phyloP scores from a whole-genome alignment of 1,140 invertebrate species.

The Drosophila suzukii region DNA sequence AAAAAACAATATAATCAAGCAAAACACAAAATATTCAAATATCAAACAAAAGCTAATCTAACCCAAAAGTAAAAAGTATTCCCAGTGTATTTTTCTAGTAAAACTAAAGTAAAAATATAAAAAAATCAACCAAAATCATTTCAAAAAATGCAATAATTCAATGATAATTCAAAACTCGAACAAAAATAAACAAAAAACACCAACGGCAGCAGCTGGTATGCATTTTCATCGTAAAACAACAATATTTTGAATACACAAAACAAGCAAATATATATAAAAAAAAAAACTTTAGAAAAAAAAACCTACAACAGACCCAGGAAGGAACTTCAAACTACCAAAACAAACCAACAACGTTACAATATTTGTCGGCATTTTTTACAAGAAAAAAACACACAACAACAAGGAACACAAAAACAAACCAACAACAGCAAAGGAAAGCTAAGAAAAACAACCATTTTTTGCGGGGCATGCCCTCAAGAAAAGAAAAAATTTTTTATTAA shows the following conservation, averaged over 20 bases:
- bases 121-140: slow-evolving; percentile 32
- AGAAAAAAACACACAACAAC: slow-evolving; percentile 42
- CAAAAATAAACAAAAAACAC: slow-evolving; percentile 50
- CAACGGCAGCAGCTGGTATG: slow-evolving; percentile 68
- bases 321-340: slow-evolving; percentile 54
- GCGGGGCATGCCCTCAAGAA: slow-evolving; percentile 32
- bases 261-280: slow-evolving; percentile 1
- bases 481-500: slow-evolving; percentile 68
- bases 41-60: slow-evolving; percentile 68
- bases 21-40: slow-evolving; percentile 64
- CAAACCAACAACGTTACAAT: slow-evolving; percentile 61
- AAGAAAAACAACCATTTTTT: slow-evolving; percentile 59
- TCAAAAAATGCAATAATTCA: slow-evolving; percentile 56
- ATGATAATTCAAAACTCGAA: slow-evolving; percentile 55
- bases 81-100: slow-evolving; percentile 82
- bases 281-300: slow-evolving; percentile 32
- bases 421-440: slow-evolving; percentile 32
- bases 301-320: slow-evolving; percentile 40
- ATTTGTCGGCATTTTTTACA: slow-evolving; percentile 76
- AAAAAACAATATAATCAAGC: slow-evolving; percentile 69
- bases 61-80: slow-evolving; percentile 60
- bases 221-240: slow-evolving; percentile 65
- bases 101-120: slow-evolving; percentile 63
- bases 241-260: slow-evolving; percentile 54
- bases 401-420: slow-evolving; percentile 49